Base-by-base conservation (phyloP, 2,113 vertebrate genomes). In the Callipepla squamata region DNA sequence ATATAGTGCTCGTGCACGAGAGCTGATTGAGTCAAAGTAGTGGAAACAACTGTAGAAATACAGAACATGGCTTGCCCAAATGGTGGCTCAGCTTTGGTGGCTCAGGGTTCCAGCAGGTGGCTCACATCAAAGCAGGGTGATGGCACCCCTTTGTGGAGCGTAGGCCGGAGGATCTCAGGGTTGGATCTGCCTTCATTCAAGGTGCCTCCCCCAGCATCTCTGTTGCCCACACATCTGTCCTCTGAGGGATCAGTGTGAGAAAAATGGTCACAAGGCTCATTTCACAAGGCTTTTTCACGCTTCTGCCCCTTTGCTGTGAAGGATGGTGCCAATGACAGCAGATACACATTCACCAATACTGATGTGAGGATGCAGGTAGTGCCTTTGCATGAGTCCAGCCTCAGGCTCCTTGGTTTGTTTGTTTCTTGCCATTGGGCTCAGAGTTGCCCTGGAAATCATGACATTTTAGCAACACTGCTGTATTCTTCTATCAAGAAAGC, bases 31-130 rank as follows among this genome's bases (percentile, higher is more conserved):
- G 13, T 22, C 28, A 30, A 58, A 53, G n/a, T 38, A 36, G 34
- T 2, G 73, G 53, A 69, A 95, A 77, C 14, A 85, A 63, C 9
- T 4, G 11, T 51, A 66, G 80, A 53, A 82, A 81, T 21, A 2
- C 48, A 30, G 62, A 38, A 25, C 53, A 17, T 28, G 25, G 42
- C 55, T 26, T 74, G 62, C 34, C 23, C 45, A 45, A 70, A 40
- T 32, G 15, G 3, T n/a, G 45, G 30, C 28, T 32, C 9, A 4
- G 23, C 25, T 20, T 1, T 3, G 16, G 48, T 15, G n/a, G 8
- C 12, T 55, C 45, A 51, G 75, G 25, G 28, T 25, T 68, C 14
- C 8, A 1, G 47, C 0, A 0, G 9, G 53, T 44, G 63, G 9
- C 40, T 44, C 72, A 47, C 45, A 28, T 12, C 28, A 5, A 67